Percentiles rank a stretch among this genome's conserved stretches.
Evolutionary conservation across 2,113 vertebrate species (phyloP).

Genomic region (Cervus canadensis): DNA sequence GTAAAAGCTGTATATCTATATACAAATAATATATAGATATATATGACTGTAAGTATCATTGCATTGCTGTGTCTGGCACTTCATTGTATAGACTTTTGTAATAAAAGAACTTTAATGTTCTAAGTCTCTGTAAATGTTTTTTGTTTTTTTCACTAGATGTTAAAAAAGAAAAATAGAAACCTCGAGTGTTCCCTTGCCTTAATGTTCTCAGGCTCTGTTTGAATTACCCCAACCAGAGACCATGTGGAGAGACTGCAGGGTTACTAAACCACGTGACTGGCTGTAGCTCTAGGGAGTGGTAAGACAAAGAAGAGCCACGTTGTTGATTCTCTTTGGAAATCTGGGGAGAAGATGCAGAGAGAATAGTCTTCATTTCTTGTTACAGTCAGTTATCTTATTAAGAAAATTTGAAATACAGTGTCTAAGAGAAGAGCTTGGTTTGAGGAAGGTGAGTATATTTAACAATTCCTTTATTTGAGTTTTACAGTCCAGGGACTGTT

Average conservation of each 20-base stretch:
- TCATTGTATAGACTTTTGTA: constrained; percentile 88
- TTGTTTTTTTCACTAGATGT: constrained; percentile 38
- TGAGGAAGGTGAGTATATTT: neutral
- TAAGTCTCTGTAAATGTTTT: constrained; percentile 69
- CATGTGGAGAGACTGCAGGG: neutral
- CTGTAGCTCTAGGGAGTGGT: neutral
- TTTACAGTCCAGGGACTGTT: neutral
- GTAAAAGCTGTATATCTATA: constrained; percentile 82
- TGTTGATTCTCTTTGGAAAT: neutral
- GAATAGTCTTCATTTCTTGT: neutral
- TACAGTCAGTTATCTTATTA: neutral
- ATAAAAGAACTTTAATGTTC: constrained; percentile 85
- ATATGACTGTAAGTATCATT: constrained; percentile 80
- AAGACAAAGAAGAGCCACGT: neutral
- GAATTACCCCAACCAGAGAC: neutral
- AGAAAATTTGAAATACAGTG: neutral
- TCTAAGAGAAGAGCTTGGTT: neutral
- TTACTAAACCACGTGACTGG: neutral
- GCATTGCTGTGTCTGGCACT: constrained; percentile 82
- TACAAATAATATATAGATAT: constrained; percentile 77
- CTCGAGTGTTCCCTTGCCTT: neutral
- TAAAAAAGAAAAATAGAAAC: constrained; percentile 25
- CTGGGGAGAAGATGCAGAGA: neutral
- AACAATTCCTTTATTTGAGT: neutral
- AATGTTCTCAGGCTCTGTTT: constrained; percentile 19